These are phyloP conservation scores for Malaclemys terrapin DNA, from an alignment of 2,113 vertebrate species.

Conservation along the genomic window DNA sequence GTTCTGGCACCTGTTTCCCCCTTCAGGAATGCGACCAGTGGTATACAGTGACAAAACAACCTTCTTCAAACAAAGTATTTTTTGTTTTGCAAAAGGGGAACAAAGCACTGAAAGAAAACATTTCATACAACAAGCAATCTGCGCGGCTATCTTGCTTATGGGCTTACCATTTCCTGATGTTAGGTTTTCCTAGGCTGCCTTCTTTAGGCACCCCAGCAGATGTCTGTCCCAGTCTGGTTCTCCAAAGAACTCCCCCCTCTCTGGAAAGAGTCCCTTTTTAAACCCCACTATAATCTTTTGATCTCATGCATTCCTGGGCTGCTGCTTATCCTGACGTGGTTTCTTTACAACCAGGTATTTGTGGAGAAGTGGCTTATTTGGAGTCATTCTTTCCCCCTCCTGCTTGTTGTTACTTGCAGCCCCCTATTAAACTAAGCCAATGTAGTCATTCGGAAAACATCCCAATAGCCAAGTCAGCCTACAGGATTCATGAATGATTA, in stretches of 20 bases:
- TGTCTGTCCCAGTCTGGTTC: background rate
- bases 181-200: background rate
- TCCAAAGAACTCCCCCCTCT: too few species aligned
- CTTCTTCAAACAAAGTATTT: background rate
- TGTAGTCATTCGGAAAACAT: background rate
- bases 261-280: background rate
- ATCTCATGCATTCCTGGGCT: background rate
- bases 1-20: background rate
- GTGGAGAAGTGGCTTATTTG: background rate
- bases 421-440: background rate
- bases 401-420: background rate
- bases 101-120: background rate
- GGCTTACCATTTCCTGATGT: background rate
- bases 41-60: background rate
- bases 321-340: background rate
- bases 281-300: background rate
- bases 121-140: background rate
- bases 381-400: background rate
- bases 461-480: background rate
- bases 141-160: background rate
- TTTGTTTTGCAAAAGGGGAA: background rate
- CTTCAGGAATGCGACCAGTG: background rate
- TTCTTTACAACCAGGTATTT: background rate
- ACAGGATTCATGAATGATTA: background rate
- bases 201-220: background rate